Conservation (phyloP, 2,797 vertebrate species). For the Ctenosaura bakeri region DNA sequence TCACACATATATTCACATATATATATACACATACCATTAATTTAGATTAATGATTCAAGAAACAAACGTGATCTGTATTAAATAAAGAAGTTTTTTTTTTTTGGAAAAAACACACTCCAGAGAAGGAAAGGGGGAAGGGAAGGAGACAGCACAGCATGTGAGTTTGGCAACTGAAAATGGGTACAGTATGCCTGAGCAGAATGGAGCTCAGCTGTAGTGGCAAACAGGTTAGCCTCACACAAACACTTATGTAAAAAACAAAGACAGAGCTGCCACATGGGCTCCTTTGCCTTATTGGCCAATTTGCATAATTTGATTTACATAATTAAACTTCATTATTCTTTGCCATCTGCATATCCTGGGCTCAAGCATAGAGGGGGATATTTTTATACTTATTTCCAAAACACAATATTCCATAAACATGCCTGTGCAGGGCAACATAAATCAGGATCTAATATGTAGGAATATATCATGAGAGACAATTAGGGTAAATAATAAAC, state of each 20-base stretch:
- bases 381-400: slow-evolving; percentile 1
- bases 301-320: slow-evolving; percentile 60
- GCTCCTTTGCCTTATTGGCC: slow-evolving; percentile 34
- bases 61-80: background rate
- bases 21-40: slow-evolving; percentile 28
- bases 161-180: slow-evolving; percentile 62
- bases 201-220: slow-evolving; percentile 48
- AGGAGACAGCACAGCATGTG: slow-evolving; percentile 12
- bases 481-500: slow-evolving; percentile 10
- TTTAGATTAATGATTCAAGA: slow-evolving; percentile 58
- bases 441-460: background rate
- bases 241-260: slow-evolving; percentile 50
- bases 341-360: slow-evolving; percentile 47
- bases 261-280: slow-evolving; percentile 37
- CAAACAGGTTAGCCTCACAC: slow-evolving; percentile 58
- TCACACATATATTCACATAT: background rate
- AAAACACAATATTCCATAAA: slow-evolving; percentile 30
- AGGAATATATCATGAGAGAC: slow-evolving; percentile 14
- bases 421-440: background rate
- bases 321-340: slow-evolving; percentile 63
- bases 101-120: background rate
- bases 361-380: background rate
- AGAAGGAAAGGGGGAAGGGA: no score
- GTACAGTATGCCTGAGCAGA: slow-evolving; percentile 44
- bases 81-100: background rate